Base-by-base conservation (phyloP, 2,888 invertebrate species). In the Drosophila affinis region DNA sequence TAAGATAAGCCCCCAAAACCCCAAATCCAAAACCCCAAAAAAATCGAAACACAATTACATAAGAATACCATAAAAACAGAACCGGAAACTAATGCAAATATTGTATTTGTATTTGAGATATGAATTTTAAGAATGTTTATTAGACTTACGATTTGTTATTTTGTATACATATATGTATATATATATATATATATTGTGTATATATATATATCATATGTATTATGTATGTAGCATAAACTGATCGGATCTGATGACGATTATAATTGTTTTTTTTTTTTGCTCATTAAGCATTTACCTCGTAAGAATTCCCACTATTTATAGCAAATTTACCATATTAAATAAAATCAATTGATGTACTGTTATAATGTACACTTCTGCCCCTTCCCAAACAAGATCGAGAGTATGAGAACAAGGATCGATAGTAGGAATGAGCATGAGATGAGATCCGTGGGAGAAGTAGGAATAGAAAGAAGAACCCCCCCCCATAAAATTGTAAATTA, bases 61-160 rank as follows among this genome's bases (percentile, higher is more conserved):
- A 7, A 7, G 39, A 39, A 39, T 39, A 39, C 39, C 39, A 14
- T 3, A n/a, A 47, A 58, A 27, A 34, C 47, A 21, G 49, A 39
- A 52, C 24, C 24, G 17, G 47, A 62, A 64, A 64, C 39, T 71
- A 71, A 62, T 54, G 69, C 51, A 71, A 81, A 72, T 81, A 81
- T 68, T 61, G 54, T 61, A 68, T 64, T 72, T 85, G 82, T 79
- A 77, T 76, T 86, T 83, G 79, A 72, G 76, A 86, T 79, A 87
- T 79, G 78, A 85, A 89, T 86, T 89, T 89, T 82, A 90, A 85
- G 83, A 87, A 88, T 83, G 87, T 87, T 88, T 88, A 77, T 68
- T 84, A 81, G 87, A 84, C 39, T 87, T 86, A 88, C 87, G 75
- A 82, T 81, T 84, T 83, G 87, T 88, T 88, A 87, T 88, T 84